These are phyloP conservation scores for Tachuris rubrigastra DNA, from an alignment of 2,113 vertebrate genomes.

Conservation along the genomic window DNA sequence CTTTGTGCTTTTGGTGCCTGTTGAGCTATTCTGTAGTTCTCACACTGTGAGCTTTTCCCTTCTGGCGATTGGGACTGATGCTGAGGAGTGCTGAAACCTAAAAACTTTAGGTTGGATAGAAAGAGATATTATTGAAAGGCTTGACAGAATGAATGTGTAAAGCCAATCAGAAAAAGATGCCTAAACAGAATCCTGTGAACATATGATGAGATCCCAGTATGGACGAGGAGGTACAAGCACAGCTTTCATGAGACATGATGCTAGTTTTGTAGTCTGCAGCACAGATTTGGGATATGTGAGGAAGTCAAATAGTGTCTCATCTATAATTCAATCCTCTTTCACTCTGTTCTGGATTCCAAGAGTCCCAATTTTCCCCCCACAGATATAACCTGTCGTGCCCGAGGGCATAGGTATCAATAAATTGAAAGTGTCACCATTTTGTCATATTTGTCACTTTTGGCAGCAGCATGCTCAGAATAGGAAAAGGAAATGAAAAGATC, in stretches of 20 bases:
- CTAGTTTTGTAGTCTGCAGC: background rate
- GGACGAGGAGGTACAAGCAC: background rate
- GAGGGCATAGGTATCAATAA: background rate
- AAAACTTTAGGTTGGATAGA: background rate
- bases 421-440: background rate
- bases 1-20: background rate
- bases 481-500: background rate
- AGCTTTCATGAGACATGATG: background rate
- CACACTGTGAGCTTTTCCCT: background rate
- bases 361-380: background rate
- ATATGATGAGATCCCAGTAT: background rate
- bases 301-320: background rate
- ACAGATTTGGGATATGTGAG: background rate
- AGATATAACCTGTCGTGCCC: background rate
- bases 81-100: background rate
- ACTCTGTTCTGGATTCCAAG: background rate
- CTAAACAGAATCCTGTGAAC: background rate
- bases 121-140: background rate
- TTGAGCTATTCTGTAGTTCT: background rate
- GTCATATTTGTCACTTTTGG: background rate
- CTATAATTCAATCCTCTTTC: constrained; percentile 2
- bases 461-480: background rate
- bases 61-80: background rate
- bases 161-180: background rate
- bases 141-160: background rate